phyloP scores from a whole-genome alignment of 2,888 invertebrate genomes.

The Scrobipalpa costella region DNA sequence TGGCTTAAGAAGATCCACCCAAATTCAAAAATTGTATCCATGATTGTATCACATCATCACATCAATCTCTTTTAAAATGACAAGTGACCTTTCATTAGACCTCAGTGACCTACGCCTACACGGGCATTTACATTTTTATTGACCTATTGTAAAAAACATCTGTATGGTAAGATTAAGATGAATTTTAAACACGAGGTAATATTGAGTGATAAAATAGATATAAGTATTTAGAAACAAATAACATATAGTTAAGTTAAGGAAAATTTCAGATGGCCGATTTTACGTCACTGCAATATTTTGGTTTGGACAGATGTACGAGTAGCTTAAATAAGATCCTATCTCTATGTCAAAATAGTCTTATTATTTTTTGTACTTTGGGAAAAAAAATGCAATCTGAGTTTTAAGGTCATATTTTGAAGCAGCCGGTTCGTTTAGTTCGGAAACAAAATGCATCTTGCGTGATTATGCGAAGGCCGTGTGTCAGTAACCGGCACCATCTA shows the following conservation, averaged over 20 bases:
- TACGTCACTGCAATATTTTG: no score
- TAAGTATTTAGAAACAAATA: neutral
- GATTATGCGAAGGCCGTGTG: slow-evolving; percentile 44
- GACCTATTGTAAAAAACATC: slow-evolving; percentile 2
- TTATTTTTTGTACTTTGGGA: no score
- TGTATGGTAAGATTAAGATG: neutral
- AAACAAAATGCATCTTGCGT: slow-evolving; percentile 35
- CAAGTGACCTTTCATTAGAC: slow-evolving; percentile 6
- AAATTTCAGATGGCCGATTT: no score
- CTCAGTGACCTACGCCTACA: slow-evolving; percentile 3
- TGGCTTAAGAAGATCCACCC: no score
- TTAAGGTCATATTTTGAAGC: slow-evolving; percentile 2
- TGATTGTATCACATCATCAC: neutral
- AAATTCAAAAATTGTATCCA: no score
- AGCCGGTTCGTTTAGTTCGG: neutral
- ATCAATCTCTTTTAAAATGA: slow-evolving; percentile 1
- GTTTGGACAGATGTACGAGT: no score
- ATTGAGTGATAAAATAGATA: neutral
- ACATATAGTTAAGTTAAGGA: no score
- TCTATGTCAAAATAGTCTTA: no score
- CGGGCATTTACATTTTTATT: slow-evolving; percentile 11
- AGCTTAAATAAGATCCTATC: no score
- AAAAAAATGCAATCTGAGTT: neutral
- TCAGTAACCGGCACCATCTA: slow-evolving; percentile 33
- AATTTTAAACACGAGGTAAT: neutral